Base-by-base conservation (phyloP, 2,888 invertebrate species). In the Elegia similella region DNA sequence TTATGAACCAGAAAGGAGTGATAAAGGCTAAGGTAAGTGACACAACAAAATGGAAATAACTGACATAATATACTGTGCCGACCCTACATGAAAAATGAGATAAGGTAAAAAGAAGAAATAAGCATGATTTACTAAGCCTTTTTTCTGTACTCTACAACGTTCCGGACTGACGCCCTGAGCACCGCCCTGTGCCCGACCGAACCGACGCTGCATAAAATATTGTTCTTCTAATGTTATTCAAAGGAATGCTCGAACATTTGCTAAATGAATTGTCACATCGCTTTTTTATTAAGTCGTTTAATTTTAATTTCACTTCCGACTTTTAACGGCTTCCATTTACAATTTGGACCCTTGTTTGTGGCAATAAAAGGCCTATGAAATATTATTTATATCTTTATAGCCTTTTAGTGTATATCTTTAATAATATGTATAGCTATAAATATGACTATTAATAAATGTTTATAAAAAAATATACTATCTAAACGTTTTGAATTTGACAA, bases 201-300 rank as follows among this genome's bases (percentile, higher is more conserved):
- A 44, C 44, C 34, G 54, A 44, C 32, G 64, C 76, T 79, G 76
- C 76, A 76, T 80, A 77, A 79, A 76, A 78, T 78, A 79, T 80
- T 73, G 69, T 73, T 68, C 66, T 62, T 64, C 69, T 78, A 78
- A 78, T 74, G 71, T 70, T 75, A 77, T 78, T 79, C 74, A 75
- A 71, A 72, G 69, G 65, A 71, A 71, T 69, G 70, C 75, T 75
- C 66, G 66, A 75, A 72, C 73, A 72, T 71, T 74, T 68, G 62
- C 70, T 70, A 71, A 78, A 76, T 55, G 54, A 43, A 55, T 55
- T 55, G 54, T 55, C 54, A 55, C 54, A 44, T 44, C 44, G 46
- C 44, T 43, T 55, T 55, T 44, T 55, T 55, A 55, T 55, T 55
- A 43, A 54, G 54, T 34, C 44, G 17, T 55, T 55, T 55, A 44